These are phyloP conservation scores for Chanos chanos DNA, from an alignment of 2,797 vertebrate species.

Conservation along the genomic window DNA sequence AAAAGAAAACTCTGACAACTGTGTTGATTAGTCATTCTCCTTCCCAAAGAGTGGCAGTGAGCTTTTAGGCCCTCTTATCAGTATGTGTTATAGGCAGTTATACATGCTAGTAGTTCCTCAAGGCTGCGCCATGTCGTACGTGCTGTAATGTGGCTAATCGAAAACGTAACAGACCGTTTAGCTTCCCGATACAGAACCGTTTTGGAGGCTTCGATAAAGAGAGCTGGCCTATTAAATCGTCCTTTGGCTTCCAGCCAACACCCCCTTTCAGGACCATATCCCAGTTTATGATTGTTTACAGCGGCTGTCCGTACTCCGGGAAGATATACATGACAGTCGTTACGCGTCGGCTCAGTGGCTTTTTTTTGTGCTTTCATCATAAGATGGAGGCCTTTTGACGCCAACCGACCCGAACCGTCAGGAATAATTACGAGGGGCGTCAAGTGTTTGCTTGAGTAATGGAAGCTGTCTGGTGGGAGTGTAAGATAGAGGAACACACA, in stretches of 20 bases:
- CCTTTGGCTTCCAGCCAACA: neutral
- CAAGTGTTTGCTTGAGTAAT: neutral
- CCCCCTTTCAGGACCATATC: slow-evolving; percentile 4
- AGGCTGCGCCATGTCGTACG: too few species aligned
- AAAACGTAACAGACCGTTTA: too few species aligned
- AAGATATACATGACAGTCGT: slow-evolving; percentile 13
- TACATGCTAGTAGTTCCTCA: too few species aligned
- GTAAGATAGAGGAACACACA: slow-evolving; percentile 14
- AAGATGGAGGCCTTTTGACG: slow-evolving; percentile 1
- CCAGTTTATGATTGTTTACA: slow-evolving; percentile 11
- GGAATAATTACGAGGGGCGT: slow-evolving; percentile 25
- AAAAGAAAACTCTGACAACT: too few species aligned
- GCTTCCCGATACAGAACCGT: too few species aligned
- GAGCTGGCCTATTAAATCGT: slow-evolving; percentile 2
- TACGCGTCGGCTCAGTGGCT: neutral
- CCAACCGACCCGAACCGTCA: slow-evolving; percentile 18
- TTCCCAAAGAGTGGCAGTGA: too few species aligned
- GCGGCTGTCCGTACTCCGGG: slow-evolving; percentile 16
- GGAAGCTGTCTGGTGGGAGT: neutral
- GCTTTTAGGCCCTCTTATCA: too few species aligned
- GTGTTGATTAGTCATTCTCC: too few species aligned
- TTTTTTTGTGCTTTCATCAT: neutral
- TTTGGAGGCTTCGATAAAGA: neutral
- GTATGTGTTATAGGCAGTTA: too few species aligned
- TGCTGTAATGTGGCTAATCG: too few species aligned